Evolutionary conservation across 2,113 vertebrate species (phyloP).

Genomic region (Ammodytes dubius): DNA sequence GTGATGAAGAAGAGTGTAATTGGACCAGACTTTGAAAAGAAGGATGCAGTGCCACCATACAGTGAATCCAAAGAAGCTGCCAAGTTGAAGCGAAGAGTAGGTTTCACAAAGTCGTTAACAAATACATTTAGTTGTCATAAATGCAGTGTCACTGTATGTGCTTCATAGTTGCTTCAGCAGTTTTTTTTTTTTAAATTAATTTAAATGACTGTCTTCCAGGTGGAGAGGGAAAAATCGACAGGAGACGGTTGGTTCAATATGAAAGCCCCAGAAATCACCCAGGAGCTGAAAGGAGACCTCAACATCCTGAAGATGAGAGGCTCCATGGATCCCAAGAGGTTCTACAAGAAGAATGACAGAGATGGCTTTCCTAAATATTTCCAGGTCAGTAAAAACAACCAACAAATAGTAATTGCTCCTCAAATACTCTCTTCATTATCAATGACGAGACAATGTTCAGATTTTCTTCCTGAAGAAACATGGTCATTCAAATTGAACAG

Average conservation of each 20-base stretch:
- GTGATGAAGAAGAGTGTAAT: conserved; percentile 92
- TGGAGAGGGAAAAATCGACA: conserved; percentile 90
- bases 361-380: conserved; percentile 96
- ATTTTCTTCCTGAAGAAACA: background rate
- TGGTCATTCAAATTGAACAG: background rate
- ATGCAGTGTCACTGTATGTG: background rate
- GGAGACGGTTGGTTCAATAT: conserved; percentile 96
- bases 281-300: conserved; percentile 93
- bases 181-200: background rate
- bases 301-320: conserved; percentile 93
- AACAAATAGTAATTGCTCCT: background rate
- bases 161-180: background rate
- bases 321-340: conserved; percentile 93
- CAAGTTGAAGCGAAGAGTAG: conserved; percentile 91
- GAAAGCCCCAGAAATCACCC: conserved; percentile 95
- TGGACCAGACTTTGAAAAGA: conserved; percentile 94
- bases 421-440: background rate
- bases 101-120: conserved; percentile 19
- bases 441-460: background rate
- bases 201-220: conserved; percentile 74
- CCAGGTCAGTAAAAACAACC: conserved; percentile 85
- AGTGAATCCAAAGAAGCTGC: conserved; percentile 87
- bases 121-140: background rate
- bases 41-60: conserved; percentile 89
- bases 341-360: conserved; percentile 98